These are phyloP conservation scores for Coenobita brevimanus DNA, from an alignment of 1,140 invertebrate genomes.

Conservation along the genomic window DNA sequence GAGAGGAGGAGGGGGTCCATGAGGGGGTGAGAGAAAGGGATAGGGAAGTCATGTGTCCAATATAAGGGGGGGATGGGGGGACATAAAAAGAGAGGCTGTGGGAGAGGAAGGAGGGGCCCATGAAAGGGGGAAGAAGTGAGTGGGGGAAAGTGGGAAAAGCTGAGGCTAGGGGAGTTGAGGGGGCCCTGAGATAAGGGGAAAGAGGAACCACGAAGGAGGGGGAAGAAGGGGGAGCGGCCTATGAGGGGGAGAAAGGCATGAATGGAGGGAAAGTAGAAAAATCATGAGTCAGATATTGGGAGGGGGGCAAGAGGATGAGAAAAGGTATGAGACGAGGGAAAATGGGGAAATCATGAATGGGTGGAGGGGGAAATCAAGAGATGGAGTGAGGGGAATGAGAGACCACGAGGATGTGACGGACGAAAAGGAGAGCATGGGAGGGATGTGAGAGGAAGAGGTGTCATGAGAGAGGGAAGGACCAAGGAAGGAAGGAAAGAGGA, in stretches of 20 bases:
- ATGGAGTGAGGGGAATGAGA: neutral
- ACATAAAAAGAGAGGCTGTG: neutral
- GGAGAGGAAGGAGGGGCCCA: neutral
- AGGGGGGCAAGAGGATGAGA: neutral
- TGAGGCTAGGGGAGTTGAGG: too few species aligned
- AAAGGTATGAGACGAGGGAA: neutral
- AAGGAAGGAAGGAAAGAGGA: neutral
- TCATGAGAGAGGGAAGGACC: constrained; percentile 1
- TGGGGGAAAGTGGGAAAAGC: too few species aligned
- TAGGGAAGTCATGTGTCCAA: too few species aligned
- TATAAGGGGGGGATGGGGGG: neutral
- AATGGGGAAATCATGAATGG: neutral
- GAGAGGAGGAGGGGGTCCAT: too few species aligned
- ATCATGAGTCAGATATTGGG: neutral
- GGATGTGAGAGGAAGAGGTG: neutral
- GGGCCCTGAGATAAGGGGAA: too few species aligned
- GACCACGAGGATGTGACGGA: too few species aligned
- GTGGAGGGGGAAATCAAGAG: neutral
- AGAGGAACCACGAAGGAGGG: too few species aligned
- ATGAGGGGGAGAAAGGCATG: neutral
- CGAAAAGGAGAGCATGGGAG: too few species aligned
- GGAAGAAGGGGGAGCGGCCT: too few species aligned
- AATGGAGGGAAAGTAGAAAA: neutral
- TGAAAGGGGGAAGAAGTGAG: neutral
- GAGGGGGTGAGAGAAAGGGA: too few species aligned